Evolutionary conservation across 1,140 invertebrate species (phyloP), one percentile per base, ranked within the genome.

Genomic region (Kradibia gibbosae): DNA sequence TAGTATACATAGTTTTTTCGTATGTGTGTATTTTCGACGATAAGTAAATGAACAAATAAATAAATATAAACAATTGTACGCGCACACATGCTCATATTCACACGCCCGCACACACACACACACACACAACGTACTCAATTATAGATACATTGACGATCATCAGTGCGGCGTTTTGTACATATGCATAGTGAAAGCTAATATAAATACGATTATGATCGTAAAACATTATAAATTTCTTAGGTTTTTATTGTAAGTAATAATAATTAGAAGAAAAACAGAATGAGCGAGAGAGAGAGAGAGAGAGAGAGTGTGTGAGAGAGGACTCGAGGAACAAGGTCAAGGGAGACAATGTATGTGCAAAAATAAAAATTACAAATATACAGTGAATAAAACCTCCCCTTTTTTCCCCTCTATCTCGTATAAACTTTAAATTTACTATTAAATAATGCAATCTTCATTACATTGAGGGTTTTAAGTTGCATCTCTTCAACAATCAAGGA

Each of bases 41-140:
- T 79, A 53, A 71, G 45, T 79, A 79, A 72, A 85, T 82, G 85
- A 53, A 53, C 15, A 20, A 78, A 70, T 81, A 83, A 84, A 83
- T 36, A 78, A 82, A 79, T 82, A 81, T 72, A 71, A 3, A 3
- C 25, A 20, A 2, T 8, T 20, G 34, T 36, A 65, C 13, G 34
- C 39, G 22, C 62, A 67, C 28, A 53, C 20, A 53, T 48, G 45
- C 45, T 10, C 45, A 48, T 48, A 48, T 53, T 53, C 20, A 20
- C 50, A 20, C 50, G 57, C n/a, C 5, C 25, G n/a, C 8, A 62
- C 31, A 45, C 34, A 42, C 42, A 3, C 13, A 71, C 67, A 22
- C 22, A 45, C 4, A 36, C 8, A 71, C 1, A 48, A 22, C 42
- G 7, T 53, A 36, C 1, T 65, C n/a, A 78, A 22, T 25, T 39